Evolutionary conservation across 1,140 invertebrate species (phyloP), one percentile per base, ranked within the genome.

Genomic region (Prorops nasuta): DNA sequence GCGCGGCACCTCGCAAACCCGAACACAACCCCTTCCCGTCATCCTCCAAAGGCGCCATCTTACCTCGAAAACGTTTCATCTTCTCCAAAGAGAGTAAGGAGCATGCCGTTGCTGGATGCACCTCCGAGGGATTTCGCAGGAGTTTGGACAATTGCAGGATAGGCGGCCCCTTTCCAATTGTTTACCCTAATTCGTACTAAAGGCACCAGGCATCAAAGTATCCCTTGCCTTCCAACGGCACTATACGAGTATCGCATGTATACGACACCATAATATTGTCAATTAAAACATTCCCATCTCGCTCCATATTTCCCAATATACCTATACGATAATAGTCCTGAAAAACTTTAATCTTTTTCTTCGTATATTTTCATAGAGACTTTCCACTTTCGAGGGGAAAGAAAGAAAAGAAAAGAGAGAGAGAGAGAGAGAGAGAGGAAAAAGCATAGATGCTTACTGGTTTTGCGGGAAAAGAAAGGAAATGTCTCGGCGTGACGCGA

Each of bases 141-240:
- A 73, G 64, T 74, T 74, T 69, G 64, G 62, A 71, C 69, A 71
- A 72, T 72, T 72, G 64, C 58, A 59, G 47, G 22, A 51, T 43
- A 40, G 50, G 40, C 50, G 37, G 51, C 47, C 50, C 28, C 64
- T 61, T 69, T 73, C 65, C 71, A 70, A 76, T 76, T 73, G 63
- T 67, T 68, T 71, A 74, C 67, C 69, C 73, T 72, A 73, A 74
- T 74, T 76, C 64, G 65, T 63, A 60, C 63, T 63, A 28, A 10
- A 10, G 50, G 54, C 61, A 45, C n/a, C 39, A 22, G 61, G 60
- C 64, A 74, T 71, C 67, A 74, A 71, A 71, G 66, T 69, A 60
- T 17, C 4, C 34, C 9, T 7, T 12, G 6, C 24, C 24, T 7
- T 12, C 12, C 6, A 7, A 28, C 6, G 24, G 24, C 12, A 6